Percentiles rank a stretch among this genome's conserved stretches.
Evolutionary conservation across 1,140 invertebrate species (phyloP).

Genomic region (Reticulitermes speratus): DNA sequence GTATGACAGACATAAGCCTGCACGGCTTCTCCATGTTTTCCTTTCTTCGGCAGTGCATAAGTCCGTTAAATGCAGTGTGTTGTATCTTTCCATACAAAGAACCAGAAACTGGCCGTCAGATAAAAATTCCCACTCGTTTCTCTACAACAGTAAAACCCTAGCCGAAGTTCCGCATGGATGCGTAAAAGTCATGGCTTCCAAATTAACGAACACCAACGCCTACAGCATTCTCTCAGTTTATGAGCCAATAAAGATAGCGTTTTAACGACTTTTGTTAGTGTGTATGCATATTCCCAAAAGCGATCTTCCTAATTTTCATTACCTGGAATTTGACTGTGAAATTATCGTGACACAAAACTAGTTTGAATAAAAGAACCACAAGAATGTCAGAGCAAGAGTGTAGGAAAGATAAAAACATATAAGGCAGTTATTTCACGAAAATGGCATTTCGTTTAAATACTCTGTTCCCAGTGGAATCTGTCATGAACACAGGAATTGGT

Average conservation of each 20-base stretch:
- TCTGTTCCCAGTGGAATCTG: no score
- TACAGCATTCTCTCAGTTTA: neutral
- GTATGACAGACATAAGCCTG: no score
- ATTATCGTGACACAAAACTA: neutral
- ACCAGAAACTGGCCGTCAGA: neutral
- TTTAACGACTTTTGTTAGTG: neutral
- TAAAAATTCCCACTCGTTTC: neutral
- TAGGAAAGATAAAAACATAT: neutral
- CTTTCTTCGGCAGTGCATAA: neutral
- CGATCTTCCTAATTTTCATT: neutral
- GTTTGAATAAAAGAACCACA: neutral
- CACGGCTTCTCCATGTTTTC: no score
- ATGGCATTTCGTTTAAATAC: no score
- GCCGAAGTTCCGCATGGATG: neutral
- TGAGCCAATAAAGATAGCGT: neutral
- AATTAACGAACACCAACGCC: neutral
- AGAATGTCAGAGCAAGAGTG: neutral
- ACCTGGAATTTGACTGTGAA: neutral
- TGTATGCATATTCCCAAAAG: neutral
- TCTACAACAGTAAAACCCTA: neutral
- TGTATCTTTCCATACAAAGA: neutral
- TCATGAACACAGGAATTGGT: no score
- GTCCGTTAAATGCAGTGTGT: neutral
- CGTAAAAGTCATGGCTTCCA: slow-evolving; percentile 9
- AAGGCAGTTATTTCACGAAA: no score